Base-by-base conservation (phyloP, 2,797 vertebrate species). In the Phoebastria nigripes region DNA sequence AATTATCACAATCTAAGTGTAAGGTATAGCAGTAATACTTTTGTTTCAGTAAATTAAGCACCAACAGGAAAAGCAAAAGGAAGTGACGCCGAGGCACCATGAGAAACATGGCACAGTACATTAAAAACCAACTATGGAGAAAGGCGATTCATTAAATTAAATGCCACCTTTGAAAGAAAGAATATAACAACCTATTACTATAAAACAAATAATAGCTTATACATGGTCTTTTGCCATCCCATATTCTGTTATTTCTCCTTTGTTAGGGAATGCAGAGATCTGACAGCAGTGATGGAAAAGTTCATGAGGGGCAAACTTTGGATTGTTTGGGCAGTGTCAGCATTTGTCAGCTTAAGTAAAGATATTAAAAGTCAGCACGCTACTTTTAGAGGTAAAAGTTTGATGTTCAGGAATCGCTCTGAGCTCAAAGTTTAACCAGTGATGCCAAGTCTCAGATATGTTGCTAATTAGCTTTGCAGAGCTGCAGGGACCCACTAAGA, bases 1-100 rank as follows among this genome's bases (percentile, higher is more conserved):
- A 81, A 62, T 95, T 86, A 61, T 89, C 71, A 47, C 47, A 29
- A 26, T 54, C 66, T 81, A 69, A 55, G 17, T 73, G 59, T 35
- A 12, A 93, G 80, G 66, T 66, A 66, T 6, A 80, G 70, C 19
- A 54, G 42, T 84, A 77, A 94, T 94, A 42, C 62, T 76, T 88
- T 89, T 0, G 71, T 91, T 93, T 82, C 93, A 81, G 42, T 92
- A 82, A 91, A 88, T 92, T 93, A 94, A 95, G 88, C 87, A 77
- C 82, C 90, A 83, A 39, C 37, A 55, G 72, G 59, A 72, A 82
- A 71, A 76, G 31, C 59, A 61, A 62, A 89, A 58, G 76, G 74
- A 66, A 66, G 44, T 28, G 74, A 79, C 56, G 67, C 49, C 86
- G 66, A 82, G 78, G 59, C n/a, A 58, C 47, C 13, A 8, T 56